phyloP scores from a whole-genome alignment of 2,113 vertebrate genomes.

The Chascanopsetta lugubris region DNA sequence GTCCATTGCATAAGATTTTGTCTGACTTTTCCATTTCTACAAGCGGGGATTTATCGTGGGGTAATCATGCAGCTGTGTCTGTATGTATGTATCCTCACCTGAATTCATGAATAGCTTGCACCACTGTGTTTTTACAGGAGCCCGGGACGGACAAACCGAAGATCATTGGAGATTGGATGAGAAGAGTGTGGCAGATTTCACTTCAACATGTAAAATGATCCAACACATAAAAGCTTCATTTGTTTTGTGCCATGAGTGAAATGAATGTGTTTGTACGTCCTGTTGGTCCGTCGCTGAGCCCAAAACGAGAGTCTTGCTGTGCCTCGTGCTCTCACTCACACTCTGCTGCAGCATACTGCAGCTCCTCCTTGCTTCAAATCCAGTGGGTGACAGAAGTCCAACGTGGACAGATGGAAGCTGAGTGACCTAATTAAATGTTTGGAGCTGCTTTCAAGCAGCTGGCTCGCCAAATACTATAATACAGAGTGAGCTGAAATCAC shows the following conservation, averaged over 20 bases:
- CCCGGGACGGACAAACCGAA: too few relatives aligned
- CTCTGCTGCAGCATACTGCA: background rate
- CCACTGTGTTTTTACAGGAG: too few relatives aligned
- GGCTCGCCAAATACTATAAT: conserved; percentile 25
- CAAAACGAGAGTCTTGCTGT: background rate
- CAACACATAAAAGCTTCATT: background rate
- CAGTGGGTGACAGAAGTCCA: conserved; percentile 27
- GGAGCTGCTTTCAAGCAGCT: conserved; percentile 34
- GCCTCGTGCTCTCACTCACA: background rate
- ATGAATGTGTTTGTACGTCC: background rate
- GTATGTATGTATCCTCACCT: too few relatives aligned
- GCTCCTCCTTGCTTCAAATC: conserved; percentile 7
- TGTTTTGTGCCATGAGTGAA: background rate
- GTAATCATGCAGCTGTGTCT: too few relatives aligned
- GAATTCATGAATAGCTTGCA: too few relatives aligned
- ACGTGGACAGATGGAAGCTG: conserved; percentile 50
- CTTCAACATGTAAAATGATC: background rate
- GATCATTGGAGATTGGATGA: too few relatives aligned
- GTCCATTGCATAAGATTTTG: too few relatives aligned
- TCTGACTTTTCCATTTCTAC: too few relatives aligned
- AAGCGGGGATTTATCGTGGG: too few relatives aligned
- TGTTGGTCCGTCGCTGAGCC: background rate
- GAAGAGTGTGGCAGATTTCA: too few relatives aligned
- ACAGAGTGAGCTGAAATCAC: conserved; percentile 14
- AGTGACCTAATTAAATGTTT: conserved; percentile 63